Base-by-base conservation (phyloP, 2,888 invertebrate genomes). In the Apamea epomidion region DNA sequence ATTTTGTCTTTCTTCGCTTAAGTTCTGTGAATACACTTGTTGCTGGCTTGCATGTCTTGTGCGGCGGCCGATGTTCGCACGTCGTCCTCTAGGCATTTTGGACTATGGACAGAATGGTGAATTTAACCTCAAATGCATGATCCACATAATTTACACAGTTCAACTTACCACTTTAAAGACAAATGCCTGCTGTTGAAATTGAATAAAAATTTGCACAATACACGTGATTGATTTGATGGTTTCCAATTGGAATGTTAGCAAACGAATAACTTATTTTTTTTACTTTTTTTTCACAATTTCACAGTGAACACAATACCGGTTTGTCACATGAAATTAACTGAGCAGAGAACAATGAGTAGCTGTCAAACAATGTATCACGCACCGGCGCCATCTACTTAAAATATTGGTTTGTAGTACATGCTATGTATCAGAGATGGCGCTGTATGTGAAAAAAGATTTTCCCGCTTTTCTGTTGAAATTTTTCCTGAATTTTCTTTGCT, bases 111-210 rank as follows among this genome's bases (percentile, higher is more conserved):
- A 42, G 42, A 42, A 1, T 42, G 42, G 42, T 42, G 42, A 42
- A 42, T 42, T 42, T 42, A 42, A 42, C 42, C 42, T 42, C 84
- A 87, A 71, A 71, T 71, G 70, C 70, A 71, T 37, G 70, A 71
- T 71, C 70, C 70, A 87, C 87, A 89, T 87, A 87, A 87, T 88
- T 86, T 88, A 82, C 76, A 85, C 84, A 82, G 85, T 85, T 70
- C 70, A 54, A 54, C 70, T 70, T 88, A 88, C 84, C 78, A 86
- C 85, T 83, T 89, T 87, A 88, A 88, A 84, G 87, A 87, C 88
- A 70, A 86, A 89, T 87, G 80, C 88, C 86, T 88, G 82, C 70
- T 70, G 54, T 70, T 70, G 70, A 70, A 70, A 70, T 70, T 70
- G 4, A 65, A 65, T 65, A 65, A 65, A 65, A 65, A 64, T 42